A percentile compares a stretch with the other conserved stretches of the same genome.
Evolutionary conservation across 2,888 invertebrate species (phyloP).

Genomic region (Esperia sulphurella): DNA sequence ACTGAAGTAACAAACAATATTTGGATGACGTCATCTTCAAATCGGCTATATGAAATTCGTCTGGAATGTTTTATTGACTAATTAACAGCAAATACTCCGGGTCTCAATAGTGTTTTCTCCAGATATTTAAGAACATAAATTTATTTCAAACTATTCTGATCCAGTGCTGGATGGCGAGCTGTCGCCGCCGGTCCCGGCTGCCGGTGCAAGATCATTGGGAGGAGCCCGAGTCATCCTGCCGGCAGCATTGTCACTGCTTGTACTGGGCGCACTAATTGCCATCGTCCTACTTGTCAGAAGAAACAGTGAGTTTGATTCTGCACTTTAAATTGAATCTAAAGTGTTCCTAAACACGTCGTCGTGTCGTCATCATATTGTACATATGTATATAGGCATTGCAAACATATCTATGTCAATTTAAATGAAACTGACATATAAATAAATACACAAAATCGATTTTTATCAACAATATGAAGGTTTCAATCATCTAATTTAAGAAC

Average conservation of each 20-base stretch:
- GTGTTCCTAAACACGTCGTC: not conserved
- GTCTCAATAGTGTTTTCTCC: too few species aligned
- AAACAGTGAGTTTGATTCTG: conserved; percentile 78
- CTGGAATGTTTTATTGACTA: too few species aligned
- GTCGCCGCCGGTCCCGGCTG: conserved; percentile 83
- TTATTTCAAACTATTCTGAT: not conserved
- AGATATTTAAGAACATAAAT: not conserved
- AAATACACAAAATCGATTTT: too few species aligned
- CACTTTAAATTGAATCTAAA: not conserved
- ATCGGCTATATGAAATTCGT: too few species aligned
- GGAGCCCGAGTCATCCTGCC: conserved; percentile 83
- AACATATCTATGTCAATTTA: too few species aligned
- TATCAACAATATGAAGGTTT: too few species aligned
- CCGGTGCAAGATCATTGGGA: conserved; percentile 82
- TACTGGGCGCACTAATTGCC: conserved; percentile 82
- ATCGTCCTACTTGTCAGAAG: conserved; percentile 85
- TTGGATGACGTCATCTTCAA: too few species aligned
- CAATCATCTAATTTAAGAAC: not conserved
- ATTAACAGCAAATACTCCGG: too few species aligned
- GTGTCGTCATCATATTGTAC: too few species aligned
- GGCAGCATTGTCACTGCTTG: conserved; percentile 82
- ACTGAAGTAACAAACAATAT: too few species aligned
- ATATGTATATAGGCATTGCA: too few species aligned
- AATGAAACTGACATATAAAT: too few species aligned
- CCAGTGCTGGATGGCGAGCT: conserved; percentile 81